Evolutionary conservation across 2,888 invertebrate species (phyloP), one percentile per base, ranked within the genome.

Genomic region (Tribolium freemani): DNA sequence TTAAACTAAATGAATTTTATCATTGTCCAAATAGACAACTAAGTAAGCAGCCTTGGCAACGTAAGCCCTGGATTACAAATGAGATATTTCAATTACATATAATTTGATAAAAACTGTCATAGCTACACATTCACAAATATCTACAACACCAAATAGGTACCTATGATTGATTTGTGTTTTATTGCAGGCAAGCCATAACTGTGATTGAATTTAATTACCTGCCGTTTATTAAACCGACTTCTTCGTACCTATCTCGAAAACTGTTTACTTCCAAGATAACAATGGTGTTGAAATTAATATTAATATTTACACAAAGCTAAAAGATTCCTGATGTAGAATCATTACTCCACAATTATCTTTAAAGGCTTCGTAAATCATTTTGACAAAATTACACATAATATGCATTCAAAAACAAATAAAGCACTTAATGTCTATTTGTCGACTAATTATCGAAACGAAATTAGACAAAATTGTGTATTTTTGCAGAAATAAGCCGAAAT

Each of bases 251-350:
- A 60, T 48, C 31, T 60, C n/a, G 21, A 57, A 48, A 57, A 46
- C 2, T 72, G 56, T 72, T 72, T 68, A 44, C 61, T 38, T 20
- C 53, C 10, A 67, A 46, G 70, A 76, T 69, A 73, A 71, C 58
- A 69, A 64, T 70, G 67, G 71, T 76, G 79, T 77, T 74, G 78
- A 78, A 78, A 76, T 75, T 76, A 68, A 76, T 67, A 71, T 73
- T 69, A 71, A 79, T 78, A 77, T 79, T 77, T 78, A 78, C 76
- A 64, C 66, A 73, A 44, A 66, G 70, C 57, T 73, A 75, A 64
- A 48, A 72, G 71, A 67, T 71, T 38, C 30, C 50, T 67, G 60
- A 69, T 68, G 58, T 11, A 68, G 50, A 58, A 46, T 67, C 50
- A 57, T 67, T 57, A 57, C 54, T 57, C 46, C 21, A 58, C 20